Conservation (phyloP, 2,113 vertebrate species). For the rat (Rattus norvegicus) region GRCr8 NC_086020.1:103730001-103730500, state of each 20-base stretch:
- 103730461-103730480: not conserved
- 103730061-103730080: not conserved
- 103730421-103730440: not conserved
- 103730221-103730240: not conserved
- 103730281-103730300: not conserved
- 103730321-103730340: not conserved
- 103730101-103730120: not conserved
- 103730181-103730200: not conserved
- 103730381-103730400: not conserved
- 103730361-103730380: not conserved
- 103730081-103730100: not conserved
- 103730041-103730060: not conserved
- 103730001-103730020: not conserved
- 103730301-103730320: not conserved
- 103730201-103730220: not conserved
- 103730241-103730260: not conserved
- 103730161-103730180: not conserved
- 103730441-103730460: not conserved
- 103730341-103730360: not conserved
- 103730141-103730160: not conserved
- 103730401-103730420: not conserved
- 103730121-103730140: not conserved
- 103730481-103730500: not conserved
- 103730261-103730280: not conserved
- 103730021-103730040: slow-evolving; percentile 11